Conservation (phyloP, 2,113 vertebrate species). For the Prochilodus magdalenae region DNA sequence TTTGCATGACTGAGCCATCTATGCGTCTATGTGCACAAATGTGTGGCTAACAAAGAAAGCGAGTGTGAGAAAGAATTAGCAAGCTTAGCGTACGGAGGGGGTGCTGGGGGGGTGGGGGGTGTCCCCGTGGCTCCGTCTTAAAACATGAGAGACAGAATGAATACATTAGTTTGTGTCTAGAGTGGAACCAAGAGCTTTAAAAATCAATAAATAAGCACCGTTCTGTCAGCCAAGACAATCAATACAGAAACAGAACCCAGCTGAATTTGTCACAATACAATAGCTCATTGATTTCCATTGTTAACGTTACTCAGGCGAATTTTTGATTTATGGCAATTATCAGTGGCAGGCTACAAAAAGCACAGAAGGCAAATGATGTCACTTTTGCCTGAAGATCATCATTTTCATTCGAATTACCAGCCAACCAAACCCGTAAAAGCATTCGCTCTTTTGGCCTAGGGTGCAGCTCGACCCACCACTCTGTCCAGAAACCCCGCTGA, state of each 20-base stretch:
- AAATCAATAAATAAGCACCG: background rate
- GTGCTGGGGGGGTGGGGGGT: too few species aligned
- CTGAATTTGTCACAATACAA: background rate
- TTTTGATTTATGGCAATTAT: background rate
- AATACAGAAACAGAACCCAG: background rate
- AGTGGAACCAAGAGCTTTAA: background rate
- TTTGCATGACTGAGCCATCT: conserved; percentile 24
- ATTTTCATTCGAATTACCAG: background rate
- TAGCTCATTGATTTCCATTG: background rate
- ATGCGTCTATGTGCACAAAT: background rate
- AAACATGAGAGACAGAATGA: too few species aligned
- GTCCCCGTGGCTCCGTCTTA: too few species aligned
- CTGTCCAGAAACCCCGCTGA: conserved; percentile 22
- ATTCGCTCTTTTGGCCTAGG: conserved; percentile 8
- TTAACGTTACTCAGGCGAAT: background rate
- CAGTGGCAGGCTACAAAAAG: background rate
- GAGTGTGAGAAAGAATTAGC: background rate
- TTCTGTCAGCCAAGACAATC: background rate
- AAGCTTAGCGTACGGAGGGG: background rate
- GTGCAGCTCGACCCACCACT: conserved; percentile 5
- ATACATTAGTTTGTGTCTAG: background rate
- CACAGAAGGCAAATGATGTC: background rate
- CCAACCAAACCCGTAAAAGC: background rate
- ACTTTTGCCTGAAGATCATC: background rate
- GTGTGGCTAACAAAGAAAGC: too few species aligned